Evolutionary conservation across 2,113 vertebrate species (phyloP).

Genomic region (Eleginops maclovinus): DNA sequence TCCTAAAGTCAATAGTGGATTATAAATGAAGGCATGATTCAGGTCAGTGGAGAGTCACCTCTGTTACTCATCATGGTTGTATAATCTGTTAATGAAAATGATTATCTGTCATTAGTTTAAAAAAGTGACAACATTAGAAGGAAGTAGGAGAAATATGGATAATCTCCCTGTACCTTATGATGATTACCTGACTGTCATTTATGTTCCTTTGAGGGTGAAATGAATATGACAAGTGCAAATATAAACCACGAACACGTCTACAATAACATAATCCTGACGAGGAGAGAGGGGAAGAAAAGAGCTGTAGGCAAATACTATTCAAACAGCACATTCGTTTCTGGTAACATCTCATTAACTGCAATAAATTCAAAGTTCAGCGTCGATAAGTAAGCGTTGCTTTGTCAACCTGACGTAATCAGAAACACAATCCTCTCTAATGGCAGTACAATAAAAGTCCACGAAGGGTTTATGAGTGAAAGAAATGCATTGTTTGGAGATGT

Average conservation of each 20-base stretch:
- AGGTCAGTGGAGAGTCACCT: background rate
- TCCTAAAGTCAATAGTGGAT: background rate
- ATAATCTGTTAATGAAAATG: background rate
- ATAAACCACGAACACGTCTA: too few species aligned
- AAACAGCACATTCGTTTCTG: background rate
- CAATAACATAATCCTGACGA: background rate
- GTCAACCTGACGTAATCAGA: background rate
- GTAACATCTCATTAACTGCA: background rate
- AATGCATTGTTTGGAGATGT: fast-evolving
- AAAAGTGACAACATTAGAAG: background rate
- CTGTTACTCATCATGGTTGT: background rate
- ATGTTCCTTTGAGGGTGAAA: too few species aligned
- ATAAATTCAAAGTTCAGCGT: constrained; percentile 42
- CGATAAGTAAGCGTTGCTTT: fast-evolving
- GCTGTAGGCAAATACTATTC: background rate
- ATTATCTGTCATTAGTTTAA: background rate
- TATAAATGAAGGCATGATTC: background rate
- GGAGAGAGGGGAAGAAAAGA: background rate
- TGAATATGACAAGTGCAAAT: too few species aligned
- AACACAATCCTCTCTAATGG: background rate
- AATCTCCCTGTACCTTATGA: too few species aligned
- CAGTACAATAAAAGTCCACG: background rate
- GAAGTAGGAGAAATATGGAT: too few species aligned
- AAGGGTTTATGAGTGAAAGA: background rate
- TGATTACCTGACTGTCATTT: too few species aligned